These are phyloP conservation scores for Pseudomugil gertrudae DNA, from an alignment of 2,797 vertebrate species.

Conservation along the genomic window DNA sequence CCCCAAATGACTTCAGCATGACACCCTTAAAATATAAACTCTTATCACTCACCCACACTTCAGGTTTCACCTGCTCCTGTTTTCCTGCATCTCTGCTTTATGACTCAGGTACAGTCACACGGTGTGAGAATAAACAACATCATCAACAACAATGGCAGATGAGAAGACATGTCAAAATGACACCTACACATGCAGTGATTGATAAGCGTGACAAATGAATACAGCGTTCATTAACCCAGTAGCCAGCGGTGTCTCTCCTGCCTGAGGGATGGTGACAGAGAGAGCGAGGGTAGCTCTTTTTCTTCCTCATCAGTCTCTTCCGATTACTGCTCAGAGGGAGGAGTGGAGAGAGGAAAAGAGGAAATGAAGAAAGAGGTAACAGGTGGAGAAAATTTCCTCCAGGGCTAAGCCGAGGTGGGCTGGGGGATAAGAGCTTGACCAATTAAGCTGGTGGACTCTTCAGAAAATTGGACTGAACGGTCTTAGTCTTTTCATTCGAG, in stretches of 20 bases:
- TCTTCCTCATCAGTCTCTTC: slow-evolving; percentile 68
- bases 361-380: slow-evolving; percentile 67
- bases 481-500: slow-evolving; percentile 65
- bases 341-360: slow-evolving; percentile 18
- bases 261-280: slow-evolving; percentile 54
- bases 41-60: slow-evolving; percentile 63
- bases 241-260: slow-evolving; percentile 60
- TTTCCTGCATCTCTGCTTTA: slow-evolving; percentile 56
- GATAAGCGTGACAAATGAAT: slow-evolving; percentile 82
- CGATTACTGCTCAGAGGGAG: slow-evolving; percentile 55
- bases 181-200: slow-evolving; percentile 77
- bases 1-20: slow-evolving; percentile 20
- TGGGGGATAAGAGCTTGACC: slow-evolving; percentile 76
- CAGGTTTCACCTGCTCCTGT: slow-evolving; percentile 65
- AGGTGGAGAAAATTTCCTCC: slow-evolving; percentile 69
- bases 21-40: slow-evolving; percentile 54
- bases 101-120: slow-evolving; percentile 72
- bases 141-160: slow-evolving; percentile 69
- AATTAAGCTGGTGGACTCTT: slow-evolving; percentile 77
- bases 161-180: slow-evolving; percentile 72
- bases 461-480: slow-evolving; percentile 73
- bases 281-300: slow-evolving; percentile 44
- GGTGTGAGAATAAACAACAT: slow-evolving; percentile 67
- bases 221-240: slow-evolving; percentile 78
- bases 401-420: slow-evolving; percentile 75